These are phyloP conservation scores for Cryptotermes secundus DNA, from an alignment of 1,140 invertebrate genomes.

Conservation along the genomic window DNA sequence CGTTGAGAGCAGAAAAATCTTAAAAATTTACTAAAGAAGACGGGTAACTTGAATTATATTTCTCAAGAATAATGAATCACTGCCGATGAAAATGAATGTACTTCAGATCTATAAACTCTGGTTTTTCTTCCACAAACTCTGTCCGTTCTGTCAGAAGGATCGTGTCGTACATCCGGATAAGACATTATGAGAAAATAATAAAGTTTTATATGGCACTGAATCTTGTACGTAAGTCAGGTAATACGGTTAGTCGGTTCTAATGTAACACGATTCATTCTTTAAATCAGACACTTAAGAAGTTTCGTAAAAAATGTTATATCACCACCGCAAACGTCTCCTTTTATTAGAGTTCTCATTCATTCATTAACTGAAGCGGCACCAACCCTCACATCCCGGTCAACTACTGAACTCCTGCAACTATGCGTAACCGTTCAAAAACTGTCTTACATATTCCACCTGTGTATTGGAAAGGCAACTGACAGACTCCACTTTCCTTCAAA, in stretches of 20 bases:
- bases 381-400: background rate
- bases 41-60: background rate
- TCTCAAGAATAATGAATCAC: constrained; percentile 3
- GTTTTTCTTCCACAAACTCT: background rate
- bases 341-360: background rate
- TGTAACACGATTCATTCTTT: background rate
- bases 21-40: background rate
- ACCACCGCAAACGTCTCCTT: background rate
- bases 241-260: background rate
- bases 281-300: too few relatives aligned
- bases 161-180: background rate
- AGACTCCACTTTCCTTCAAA: too few relatives aligned
- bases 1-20: background rate
- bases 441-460: too few relatives aligned
- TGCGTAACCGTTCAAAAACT: too few relatives aligned
- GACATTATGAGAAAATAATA: background rate
- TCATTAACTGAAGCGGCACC: background rate
- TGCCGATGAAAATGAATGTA: background rate
- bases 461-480: too few relatives aligned
- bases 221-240: background rate
- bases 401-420: too few relatives aligned
- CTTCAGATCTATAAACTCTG: background rate
- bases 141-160: background rate
- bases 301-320: too few relatives aligned
- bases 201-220: background rate